phyloP scores from a whole-genome alignment of 1,140 invertebrate species.

The Ceratitis capitata region DNA sequence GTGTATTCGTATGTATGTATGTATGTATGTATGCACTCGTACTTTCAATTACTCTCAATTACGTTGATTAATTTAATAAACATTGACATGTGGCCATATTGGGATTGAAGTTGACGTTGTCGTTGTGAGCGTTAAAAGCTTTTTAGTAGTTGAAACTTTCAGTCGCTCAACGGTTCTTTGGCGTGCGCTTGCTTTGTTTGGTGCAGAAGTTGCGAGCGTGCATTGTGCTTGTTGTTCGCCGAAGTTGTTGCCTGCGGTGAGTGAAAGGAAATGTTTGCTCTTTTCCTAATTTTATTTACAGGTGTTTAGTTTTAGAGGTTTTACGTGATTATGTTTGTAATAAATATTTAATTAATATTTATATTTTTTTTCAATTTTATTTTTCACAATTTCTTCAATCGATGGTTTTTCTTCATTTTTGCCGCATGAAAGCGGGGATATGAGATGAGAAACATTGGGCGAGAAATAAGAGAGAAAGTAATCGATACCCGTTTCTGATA shows the following conservation, averaged over 20 bases:
- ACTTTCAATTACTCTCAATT: constrained; percentile 36
- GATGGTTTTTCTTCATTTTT: not conserved
- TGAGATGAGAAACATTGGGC: no score
- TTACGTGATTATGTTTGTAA: not conserved
- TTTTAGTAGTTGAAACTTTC: not conserved
- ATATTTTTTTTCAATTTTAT: no score
- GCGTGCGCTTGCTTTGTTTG: not conserved
- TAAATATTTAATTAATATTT: not conserved
- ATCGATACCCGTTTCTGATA: no score
- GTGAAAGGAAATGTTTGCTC: not conserved
- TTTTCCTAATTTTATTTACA: not conserved
- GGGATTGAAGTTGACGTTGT: constrained; percentile 13
- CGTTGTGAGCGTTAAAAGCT: constrained; percentile 28
- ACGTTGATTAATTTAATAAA: constrained; percentile 37
- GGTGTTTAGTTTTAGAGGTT: not conserved
- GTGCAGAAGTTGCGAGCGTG: not conserved
- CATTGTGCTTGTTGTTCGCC: no score
- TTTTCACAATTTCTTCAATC: no score
- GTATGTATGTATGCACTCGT: not conserved
- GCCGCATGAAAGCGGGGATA: no score
- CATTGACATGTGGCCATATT: constrained; percentile 33
- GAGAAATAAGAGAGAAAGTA: no score
- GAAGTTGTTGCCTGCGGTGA: not conserved
- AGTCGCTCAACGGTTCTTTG: not conserved
- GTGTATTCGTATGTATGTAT: not conserved